Evolutionary conservation across 1,140 invertebrate genomes (phyloP), one percentile per base, ranked within the genome.

Genomic region (Drosophila ficusphila): DNA sequence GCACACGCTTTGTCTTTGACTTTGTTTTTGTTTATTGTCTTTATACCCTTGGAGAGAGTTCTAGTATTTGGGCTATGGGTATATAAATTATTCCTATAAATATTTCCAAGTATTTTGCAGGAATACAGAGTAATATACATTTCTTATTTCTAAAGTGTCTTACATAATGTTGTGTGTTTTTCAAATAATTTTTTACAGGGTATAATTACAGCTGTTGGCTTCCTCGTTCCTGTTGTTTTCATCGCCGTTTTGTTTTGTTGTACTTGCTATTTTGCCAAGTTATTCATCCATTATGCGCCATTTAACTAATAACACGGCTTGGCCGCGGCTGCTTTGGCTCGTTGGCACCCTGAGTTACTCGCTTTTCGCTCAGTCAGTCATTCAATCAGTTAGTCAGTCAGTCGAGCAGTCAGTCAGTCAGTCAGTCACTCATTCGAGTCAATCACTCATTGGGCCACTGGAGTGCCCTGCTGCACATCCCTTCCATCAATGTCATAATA

Each of bases 261-360:
- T 60, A 54, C 67, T 79, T 65, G 71, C 48, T 71, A 52, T 82
- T 73, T 82, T 58, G 65, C 49, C 58, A 67, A 88, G 64, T 78
- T 64, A 82, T 88, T 81, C 82, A 88, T 82, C 77, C 82, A 88
- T 86, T 86, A 78, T 71, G 53, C 74, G 74, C 82, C 82, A 86
- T 88, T 88, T 88, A 88, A 88, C 82, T 88, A 88, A 88, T 88
- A 88, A 88, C 82, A 75, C 61, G 23, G 74, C 52, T 52, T 69
- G 16, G 31, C 1, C 49, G 31, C 41, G 31, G 36, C 6, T 39
- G 38, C 61, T 34, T 4, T 11, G 23, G 12, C 64, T 51, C 51
- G 51, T 33, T 75, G 36, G 21, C 65, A 65, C 64, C 44, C 36
- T 44, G 39, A 52, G 65, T 53, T 33, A 49, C 25, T 53, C 54